A percentile compares a stretch with the other conserved stretches of the same genome.
phyloP scores from a whole-genome alignment of 2,888 invertebrate species.

The Exephanes ischioxanthus region DNA sequence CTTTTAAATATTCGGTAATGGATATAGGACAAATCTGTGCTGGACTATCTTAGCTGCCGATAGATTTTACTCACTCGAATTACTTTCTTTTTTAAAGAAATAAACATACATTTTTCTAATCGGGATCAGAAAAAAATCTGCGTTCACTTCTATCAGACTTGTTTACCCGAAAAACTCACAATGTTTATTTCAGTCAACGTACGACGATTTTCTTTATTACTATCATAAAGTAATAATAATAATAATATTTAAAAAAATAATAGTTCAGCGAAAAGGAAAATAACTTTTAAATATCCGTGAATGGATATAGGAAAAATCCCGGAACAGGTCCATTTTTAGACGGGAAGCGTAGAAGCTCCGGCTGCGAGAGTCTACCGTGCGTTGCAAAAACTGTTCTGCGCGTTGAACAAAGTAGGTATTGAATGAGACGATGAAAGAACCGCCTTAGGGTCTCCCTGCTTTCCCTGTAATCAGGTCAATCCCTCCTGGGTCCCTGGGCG shows the following conservation, averaged over 20 bases:
- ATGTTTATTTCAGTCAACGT: no score
- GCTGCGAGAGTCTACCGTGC: background rate
- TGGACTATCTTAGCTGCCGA: no score
- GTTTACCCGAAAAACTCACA: no score
- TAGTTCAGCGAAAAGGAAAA: background rate
- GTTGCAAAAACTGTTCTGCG: background rate
- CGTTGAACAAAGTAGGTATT: background rate
- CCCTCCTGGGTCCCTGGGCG: background rate
- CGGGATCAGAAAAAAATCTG: no score
- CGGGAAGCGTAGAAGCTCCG: background rate
- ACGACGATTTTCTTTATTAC: background rate
- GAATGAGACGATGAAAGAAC: conserved; percentile 19
- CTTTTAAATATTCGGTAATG: no score
- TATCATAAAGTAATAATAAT: background rate
- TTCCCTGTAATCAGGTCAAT: conserved; percentile 43
- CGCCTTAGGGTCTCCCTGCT: background rate
- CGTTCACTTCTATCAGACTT: no score
- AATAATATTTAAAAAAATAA: background rate
- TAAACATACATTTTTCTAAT: background rate
- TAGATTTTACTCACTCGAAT: no score
- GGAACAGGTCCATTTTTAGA: background rate
- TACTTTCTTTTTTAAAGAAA: background rate
- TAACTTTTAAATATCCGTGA: background rate
- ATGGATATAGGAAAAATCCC: background rate
- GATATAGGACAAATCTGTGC: no score